Percentiles rank a stretch among this genome's conserved stretches.
These are phyloP conservation scores for Brachystomella parvula DNA, from an alignment of 1,140 invertebrate genomes.

Conservation along the genomic window DNA sequence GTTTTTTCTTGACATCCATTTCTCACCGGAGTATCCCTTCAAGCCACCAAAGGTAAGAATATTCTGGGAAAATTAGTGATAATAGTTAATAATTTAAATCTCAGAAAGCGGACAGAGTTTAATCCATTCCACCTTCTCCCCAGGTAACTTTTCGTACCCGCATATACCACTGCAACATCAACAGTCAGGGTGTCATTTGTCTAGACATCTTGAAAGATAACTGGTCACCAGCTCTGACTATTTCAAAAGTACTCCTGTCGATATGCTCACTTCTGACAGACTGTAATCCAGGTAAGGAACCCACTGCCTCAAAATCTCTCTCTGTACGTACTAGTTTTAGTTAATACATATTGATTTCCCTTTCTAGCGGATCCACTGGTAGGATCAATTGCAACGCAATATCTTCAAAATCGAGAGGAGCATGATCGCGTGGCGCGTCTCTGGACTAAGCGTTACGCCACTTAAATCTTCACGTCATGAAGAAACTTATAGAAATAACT, in stretches of 20 bases:
- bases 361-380: slow-evolving; percentile 87
- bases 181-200: slow-evolving; percentile 92
- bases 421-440: slow-evolving; percentile 94
- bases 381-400: slow-evolving; percentile 95
- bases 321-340: not conserved
- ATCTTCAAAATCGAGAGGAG: slow-evolving; percentile 91
- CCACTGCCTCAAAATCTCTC: slow-evolving; percentile 1
- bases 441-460: slow-evolving; percentile 96
- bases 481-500: too few relatives aligned
- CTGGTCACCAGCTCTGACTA: slow-evolving; percentile 90
- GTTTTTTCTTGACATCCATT: slow-evolving; percentile 92
- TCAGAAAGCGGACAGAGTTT: too few relatives aligned
- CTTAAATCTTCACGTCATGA: slow-evolving; percentile 56
- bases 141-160: slow-evolving; percentile 91
- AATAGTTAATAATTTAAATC: not conserved
- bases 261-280: slow-evolving; percentile 93
- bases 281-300: slow-evolving; percentile 78
- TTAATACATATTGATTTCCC: too few relatives aligned
- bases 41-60: slow-evolving; percentile 83
- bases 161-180: slow-evolving; percentile 96
- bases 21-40: slow-evolving; percentile 93
- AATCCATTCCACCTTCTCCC: slow-evolving; percentile 34
- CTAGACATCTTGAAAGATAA: slow-evolving; percentile 93
- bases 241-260: slow-evolving; percentile 87
- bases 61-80: not conserved